Evolutionary conservation across 1,140 invertebrate genomes (phyloP).

Genomic region (Linepithema humile): DNA sequence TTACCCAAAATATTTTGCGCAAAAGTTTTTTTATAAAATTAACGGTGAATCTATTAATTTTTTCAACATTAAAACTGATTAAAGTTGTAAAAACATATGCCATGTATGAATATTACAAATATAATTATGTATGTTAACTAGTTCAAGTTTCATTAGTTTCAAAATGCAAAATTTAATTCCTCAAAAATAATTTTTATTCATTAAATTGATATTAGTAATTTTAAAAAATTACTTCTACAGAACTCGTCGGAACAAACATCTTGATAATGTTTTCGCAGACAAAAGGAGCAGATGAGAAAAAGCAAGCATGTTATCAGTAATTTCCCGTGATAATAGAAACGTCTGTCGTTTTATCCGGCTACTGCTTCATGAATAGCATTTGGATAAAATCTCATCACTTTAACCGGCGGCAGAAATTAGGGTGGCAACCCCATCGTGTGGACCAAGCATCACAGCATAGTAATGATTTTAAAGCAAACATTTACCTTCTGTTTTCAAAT

Average conservation of each 20-base stretch:
- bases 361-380: slow-evolving; percentile 77
- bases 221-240: background rate
- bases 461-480: background rate
- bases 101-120: background rate
- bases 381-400: slow-evolving; percentile 80
- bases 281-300: background rate
- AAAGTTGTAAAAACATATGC: background rate
- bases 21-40: background rate
- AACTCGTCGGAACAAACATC: background rate
- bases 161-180: background rate
- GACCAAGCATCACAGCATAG: slow-evolving; percentile 14
- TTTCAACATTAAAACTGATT: background rate
- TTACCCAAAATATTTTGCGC: background rate
- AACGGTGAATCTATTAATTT: background rate
- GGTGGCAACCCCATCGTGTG: slow-evolving; percentile 36
- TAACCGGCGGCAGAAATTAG: slow-evolving; percentile 31
- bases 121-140: too few species aligned
- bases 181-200: too few species aligned
- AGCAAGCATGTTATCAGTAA: slow-evolving; percentile 2
- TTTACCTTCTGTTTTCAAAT: slow-evolving; percentile 6
- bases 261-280: background rate
- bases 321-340: slow-evolving; percentile 74
- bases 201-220: too few species aligned
- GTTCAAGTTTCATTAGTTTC: background rate
- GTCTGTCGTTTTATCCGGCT: slow-evolving; percentile 45